Percentiles rank a stretch among this genome's conserved stretches.
Evolutionary conservation across 53 echinoderm and acorn worm genomes (phyloP).

Genomic region (Arbacia lixula): DNA sequence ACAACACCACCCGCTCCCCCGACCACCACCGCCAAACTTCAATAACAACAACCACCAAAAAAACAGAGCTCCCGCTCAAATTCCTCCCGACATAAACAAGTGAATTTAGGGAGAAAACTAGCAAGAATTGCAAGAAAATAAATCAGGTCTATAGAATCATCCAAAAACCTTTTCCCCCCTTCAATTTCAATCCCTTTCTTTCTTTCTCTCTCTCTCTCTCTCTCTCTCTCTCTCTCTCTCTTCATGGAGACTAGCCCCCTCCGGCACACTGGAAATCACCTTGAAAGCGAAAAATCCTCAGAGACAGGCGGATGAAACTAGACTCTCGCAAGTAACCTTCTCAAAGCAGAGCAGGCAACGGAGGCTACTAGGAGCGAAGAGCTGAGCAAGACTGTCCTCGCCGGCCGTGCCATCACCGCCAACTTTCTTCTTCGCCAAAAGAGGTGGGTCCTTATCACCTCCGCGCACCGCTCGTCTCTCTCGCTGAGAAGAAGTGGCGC

Average conservation of each 20-base stretch:
- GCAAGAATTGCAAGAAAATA: slow-evolving; percentile 34
- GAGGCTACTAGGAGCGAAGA: background rate
- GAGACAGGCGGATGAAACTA: slow-evolving; percentile 43
- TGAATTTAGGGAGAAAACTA: slow-evolving; percentile 9
- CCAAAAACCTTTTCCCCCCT: background rate
- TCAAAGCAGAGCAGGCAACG: background rate
- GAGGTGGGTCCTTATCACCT: slow-evolving; percentile 51
- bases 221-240: slow-evolving; percentile 25
- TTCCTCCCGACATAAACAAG: slow-evolving; percentile 31
- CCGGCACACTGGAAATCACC: slow-evolving; percentile 49
- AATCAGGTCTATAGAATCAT: slow-evolving; percentile 27
- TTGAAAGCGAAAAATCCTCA: slow-evolving; percentile 26
- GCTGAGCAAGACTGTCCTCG: background rate
- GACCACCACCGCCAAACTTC: background rate
- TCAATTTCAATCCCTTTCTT: slow-evolving; percentile 7
- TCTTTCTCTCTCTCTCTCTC: background rate
- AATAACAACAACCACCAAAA: slow-evolving; percentile 10
- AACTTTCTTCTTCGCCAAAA: slow-evolving; percentile 45
- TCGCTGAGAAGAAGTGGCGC: slow-evolving; percentile 48
- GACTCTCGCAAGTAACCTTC: slow-evolving; percentile 32
- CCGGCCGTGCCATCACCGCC: slow-evolving; percentile 35
- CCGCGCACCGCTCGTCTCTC: slow-evolving; percentile 39
- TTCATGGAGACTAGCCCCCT: slow-evolving; percentile 30
- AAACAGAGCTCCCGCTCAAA: slow-evolving; percentile 22
- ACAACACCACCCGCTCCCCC: slow-evolving; percentile 25